phyloP scores from a whole-genome alignment of 2,797 vertebrate species.

The Myripristis murdjan region DNA sequence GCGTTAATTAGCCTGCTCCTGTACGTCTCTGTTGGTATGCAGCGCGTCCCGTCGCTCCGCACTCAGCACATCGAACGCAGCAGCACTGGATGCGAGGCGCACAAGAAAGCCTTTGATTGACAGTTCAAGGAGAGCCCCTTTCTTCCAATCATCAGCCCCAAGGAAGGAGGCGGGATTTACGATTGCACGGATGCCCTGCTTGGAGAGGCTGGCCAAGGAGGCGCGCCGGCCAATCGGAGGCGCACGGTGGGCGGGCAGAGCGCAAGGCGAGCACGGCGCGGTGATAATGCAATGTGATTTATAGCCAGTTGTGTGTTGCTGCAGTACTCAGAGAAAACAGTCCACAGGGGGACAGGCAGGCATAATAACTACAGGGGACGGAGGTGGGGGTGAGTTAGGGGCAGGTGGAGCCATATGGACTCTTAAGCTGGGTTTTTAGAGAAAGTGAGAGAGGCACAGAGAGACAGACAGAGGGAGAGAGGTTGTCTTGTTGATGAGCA shows the following conservation, averaged over 20 bases:
- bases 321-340: slow-evolving; percentile 83
- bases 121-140: slow-evolving; percentile 75
- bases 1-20: slow-evolving; percentile 57
- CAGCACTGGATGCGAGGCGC: slow-evolving; percentile 73
- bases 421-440: slow-evolving; percentile 12
- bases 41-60: slow-evolving; percentile 81
- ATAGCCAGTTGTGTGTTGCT: slow-evolving; percentile 83
- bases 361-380: slow-evolving; percentile 63
- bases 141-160: slow-evolving; percentile 76
- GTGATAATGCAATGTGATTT: slow-evolving; percentile 87
- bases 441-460: slow-evolving; percentile 6
- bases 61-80: slow-evolving; percentile 81
- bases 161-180: slow-evolving; percentile 74
- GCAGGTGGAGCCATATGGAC: slow-evolving; percentile 42
- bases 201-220: slow-evolving; percentile 56
- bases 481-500: slow-evolving; percentile 38
- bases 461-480: slow-evolving; percentile 20
- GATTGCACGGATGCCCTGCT: slow-evolving; percentile 49
- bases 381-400: slow-evolving; percentile 30
- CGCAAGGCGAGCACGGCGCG: slow-evolving; percentile 69
- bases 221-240: slow-evolving; percentile 72
- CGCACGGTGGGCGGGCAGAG: slow-evolving; percentile 68
- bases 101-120: slow-evolving; percentile 79
- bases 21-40: slow-evolving; percentile 82
- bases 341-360: slow-evolving; percentile 66